phyloP scores from a whole-genome alignment of 2,113 vertebrate species.

The Gallinago undulata region DNA sequence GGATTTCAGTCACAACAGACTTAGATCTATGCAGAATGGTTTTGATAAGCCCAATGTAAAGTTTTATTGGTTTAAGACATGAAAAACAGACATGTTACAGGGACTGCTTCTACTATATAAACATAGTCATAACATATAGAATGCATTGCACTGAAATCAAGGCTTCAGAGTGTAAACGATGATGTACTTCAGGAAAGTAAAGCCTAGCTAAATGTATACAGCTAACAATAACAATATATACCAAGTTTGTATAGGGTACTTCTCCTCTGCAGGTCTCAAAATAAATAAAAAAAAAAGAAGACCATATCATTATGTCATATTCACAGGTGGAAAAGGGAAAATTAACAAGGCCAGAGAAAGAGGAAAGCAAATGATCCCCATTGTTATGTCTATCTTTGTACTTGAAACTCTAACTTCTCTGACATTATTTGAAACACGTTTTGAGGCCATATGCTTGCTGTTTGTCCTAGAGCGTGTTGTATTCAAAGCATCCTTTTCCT shows the following conservation, averaged over 20 bases:
- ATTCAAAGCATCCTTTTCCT: constrained; percentile 14
- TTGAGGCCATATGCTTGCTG: not conserved
- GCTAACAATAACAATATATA: not conserved
- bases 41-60: constrained; percentile 47
- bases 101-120: constrained; percentile 8
- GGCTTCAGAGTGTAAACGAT: not conserved
- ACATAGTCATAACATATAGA: not conserved
- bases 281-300: not conserved
- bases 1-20: constrained; percentile 41
- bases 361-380: not conserved
- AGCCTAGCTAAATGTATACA: not conserved
- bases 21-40: constrained; percentile 48
- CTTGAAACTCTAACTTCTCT: not conserved
- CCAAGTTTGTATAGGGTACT: not conserved
- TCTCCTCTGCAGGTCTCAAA: not conserved
- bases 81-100: constrained; percentile 27
- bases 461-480: constrained; percentile 18
- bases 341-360: not conserved
- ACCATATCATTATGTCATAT: not conserved
- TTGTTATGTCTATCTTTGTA: not conserved
- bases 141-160: not conserved
- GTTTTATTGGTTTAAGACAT: constrained; percentile 63
- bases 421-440: constrained; percentile 20
- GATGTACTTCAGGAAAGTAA: not conserved
- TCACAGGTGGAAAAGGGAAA: constrained; percentile 5